Evolutionary conservation across 1,140 invertebrate species (phyloP), one percentile per base, ranked within the genome.

Genomic region (Carcinoscorpius rotundicauda): DNA sequence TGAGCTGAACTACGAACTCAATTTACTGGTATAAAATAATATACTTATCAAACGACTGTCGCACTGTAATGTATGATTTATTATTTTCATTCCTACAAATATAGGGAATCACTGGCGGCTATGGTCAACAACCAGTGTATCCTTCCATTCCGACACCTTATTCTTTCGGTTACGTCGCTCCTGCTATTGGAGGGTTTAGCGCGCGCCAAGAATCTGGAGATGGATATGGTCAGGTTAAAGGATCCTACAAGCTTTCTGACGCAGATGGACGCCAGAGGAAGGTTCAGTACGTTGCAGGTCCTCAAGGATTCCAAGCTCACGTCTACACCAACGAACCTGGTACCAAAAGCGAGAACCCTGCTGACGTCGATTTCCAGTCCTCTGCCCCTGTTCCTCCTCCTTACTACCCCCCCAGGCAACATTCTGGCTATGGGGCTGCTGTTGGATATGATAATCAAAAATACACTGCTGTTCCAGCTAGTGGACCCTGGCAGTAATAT

Each of bases 301-400:
- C 48, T 29, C 52, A 56, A 8, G 68, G 68, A 10, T 69, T 67
- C 52, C 68, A 62, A n/a, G 68, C 68, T 6, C 56, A 60, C 51
- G 55, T 69, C 8, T 61, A 67, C n/a, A 69, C 66, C 3, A 69
- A 69, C 11, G 68, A 69, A 58, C 65, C 65, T 8, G 68, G 63
- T 11, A 68, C 68, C 50, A 64, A 64, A 9, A 63, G 60, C n/a
- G 65, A 67, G 5, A 61, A 62, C 57, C 68, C 68, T 1, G 68
- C 68, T 5, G 11, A 67, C 52, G 66, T 65, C 3, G 52, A 55
- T 6, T 67, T 65, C 50, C 60, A 50, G 10, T 67, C 68, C 5
- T 69, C 68, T 2, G 3, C 55, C 29, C 29, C 29, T 29, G 29
- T 29, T 29, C 29, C 29, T 29, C 29, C 29, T 29, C 29, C 29